Conservation (phyloP, 2,797 vertebrate genomes). For the Novumbra hubbsi region DNA sequence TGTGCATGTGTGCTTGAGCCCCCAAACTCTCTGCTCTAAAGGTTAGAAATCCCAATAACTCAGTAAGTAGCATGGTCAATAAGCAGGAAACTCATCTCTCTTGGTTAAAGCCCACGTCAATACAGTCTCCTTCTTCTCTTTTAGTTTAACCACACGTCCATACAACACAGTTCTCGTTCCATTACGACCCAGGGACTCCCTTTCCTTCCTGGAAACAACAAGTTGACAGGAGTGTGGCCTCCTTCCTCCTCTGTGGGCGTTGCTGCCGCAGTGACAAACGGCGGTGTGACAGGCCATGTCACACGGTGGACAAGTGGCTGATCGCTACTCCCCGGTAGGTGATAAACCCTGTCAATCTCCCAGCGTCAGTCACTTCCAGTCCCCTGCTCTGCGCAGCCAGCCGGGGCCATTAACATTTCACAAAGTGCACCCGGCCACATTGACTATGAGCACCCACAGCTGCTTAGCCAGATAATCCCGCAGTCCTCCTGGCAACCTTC, state of each 20-base stretch:
- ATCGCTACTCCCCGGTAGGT: slow-evolving; percentile 49
- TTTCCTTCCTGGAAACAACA: slow-evolving; percentile 11
- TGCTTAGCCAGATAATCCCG: slow-evolving; percentile 54
- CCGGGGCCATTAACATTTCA: slow-evolving; percentile 63
- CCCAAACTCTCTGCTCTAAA: slow-evolving; percentile 21
- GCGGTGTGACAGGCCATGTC: slow-evolving; percentile 64
- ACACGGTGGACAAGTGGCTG: slow-evolving; percentile 57
- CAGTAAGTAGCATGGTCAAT: slow-evolving; percentile 38
- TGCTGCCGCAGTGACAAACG: slow-evolving; percentile 57
- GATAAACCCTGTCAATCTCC: slow-evolving; percentile 68
- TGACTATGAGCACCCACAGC: slow-evolving; percentile 60
- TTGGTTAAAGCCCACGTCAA: not conserved
- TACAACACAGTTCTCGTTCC: slow-evolving; percentile 41
- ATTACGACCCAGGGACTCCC: slow-evolving; percentile 10
- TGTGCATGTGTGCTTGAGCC: not conserved
- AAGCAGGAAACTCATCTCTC: not conserved
- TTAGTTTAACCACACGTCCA: not conserved
- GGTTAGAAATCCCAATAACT: slow-evolving; percentile 53
- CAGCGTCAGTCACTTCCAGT: slow-evolving; percentile 18
- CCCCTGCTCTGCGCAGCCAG: slow-evolving; percentile 8
- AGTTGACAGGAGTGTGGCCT: slow-evolving; percentile 1
- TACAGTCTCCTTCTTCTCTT: not conserved
- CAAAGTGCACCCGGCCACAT: slow-evolving; percentile 44
- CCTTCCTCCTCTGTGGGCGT: slow-evolving; percentile 22
- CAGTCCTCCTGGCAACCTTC: slow-evolving; percentile 34